These are phyloP conservation scores for Cataglyphis livida DNA, from an alignment of 2,888 invertebrate genomes.

Conservation along the genomic window DNA sequence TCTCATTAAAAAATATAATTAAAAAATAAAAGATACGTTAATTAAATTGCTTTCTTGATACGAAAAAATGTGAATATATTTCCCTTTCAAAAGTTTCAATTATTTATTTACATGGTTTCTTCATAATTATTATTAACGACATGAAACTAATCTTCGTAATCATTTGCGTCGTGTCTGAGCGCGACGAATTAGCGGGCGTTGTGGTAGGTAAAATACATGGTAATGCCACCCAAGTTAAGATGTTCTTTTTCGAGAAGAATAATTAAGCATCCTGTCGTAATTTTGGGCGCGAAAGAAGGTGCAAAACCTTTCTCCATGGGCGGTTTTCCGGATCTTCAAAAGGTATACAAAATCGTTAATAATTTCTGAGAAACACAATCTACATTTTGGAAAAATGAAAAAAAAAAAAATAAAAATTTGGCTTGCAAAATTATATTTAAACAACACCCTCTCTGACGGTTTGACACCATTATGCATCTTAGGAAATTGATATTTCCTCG, in stretches of 20 bases:
- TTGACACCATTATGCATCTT: neutral
- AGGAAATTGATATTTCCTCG: neutral
- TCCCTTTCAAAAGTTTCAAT: neutral
- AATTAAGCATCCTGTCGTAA: constrained; percentile 71
- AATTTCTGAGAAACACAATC: constrained; percentile 52
- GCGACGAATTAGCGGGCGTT: constrained; percentile 58
- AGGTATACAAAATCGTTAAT: constrained; percentile 70
- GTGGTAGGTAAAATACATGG: constrained; percentile 71
- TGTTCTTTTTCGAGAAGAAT: constrained; percentile 57
- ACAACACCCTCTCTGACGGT: constrained; percentile 1
- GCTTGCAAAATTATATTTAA: constrained; percentile 21
- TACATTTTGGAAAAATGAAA: neutral
- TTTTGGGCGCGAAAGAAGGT: constrained; percentile 68
- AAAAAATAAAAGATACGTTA: neutral
- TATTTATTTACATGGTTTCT: neutral
- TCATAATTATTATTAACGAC: constrained; percentile 22
- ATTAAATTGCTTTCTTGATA: neutral
- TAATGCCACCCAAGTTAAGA: constrained; percentile 47
- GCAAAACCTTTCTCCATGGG: constrained; percentile 61
- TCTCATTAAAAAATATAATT: neutral
- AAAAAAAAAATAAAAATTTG: neutral
- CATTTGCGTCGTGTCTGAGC: constrained; percentile 31
- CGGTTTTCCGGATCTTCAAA: constrained; percentile 61
- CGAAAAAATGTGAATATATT: neutral
- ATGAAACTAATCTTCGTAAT: constrained; percentile 28